These are phyloP conservation scores for Odontomyia ornata DNA, from an alignment of 2,888 invertebrate genomes.

Conservation along the genomic window DNA sequence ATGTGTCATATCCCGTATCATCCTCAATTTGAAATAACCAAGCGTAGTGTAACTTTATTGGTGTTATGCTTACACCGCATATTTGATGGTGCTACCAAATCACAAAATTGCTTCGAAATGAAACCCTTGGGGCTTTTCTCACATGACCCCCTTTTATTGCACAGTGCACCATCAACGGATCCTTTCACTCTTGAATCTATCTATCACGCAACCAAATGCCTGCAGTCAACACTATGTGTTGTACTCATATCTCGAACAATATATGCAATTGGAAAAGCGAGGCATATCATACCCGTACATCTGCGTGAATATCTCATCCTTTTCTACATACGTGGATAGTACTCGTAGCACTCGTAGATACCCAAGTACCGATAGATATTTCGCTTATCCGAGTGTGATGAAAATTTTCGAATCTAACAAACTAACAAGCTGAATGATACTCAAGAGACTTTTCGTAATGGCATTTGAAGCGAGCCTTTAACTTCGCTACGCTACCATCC, in stretches of 20 bases:
- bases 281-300: background rate
- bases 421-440: conserved; percentile 18
- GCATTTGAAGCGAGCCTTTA: background rate
- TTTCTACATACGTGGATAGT: background rate
- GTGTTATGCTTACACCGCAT: conserved; percentile 28
- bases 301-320: background rate
- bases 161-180: background rate
- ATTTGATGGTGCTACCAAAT: conserved; percentile 26
- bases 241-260: too few relatives aligned
- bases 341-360: too few relatives aligned
- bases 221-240: conserved; percentile 8
- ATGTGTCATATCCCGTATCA: background rate
- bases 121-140: conserved; percentile 27
- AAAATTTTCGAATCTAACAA: conserved; percentile 33
- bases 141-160: conserved; percentile 28
- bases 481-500: background rate
- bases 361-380: background rate
- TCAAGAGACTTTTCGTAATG: conserved; percentile 24
- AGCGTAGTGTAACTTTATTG: background rate
- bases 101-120: conserved; percentile 26
- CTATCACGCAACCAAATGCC: conserved; percentile 3
- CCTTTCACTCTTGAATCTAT: background rate
- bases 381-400: conserved; percentile 5
- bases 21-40: background rate
- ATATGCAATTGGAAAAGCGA: background rate